These are phyloP conservation scores for Miltochrista miniata DNA, from an alignment of 2,888 invertebrate species.

Conservation along the genomic window DNA sequence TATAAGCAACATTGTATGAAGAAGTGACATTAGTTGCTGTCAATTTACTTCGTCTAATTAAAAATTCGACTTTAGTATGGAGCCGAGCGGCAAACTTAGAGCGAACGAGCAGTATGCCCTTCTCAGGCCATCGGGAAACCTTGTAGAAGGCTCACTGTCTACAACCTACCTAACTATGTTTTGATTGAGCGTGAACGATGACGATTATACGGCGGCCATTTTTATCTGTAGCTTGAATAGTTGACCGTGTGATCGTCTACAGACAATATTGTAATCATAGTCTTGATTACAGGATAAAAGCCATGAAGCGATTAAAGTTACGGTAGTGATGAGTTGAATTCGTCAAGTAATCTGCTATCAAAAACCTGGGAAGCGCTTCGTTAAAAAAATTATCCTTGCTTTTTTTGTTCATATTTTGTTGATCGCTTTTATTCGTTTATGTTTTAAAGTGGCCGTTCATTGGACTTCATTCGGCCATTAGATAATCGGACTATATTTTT, in stretches of 20 bases:
- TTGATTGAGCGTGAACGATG: constrained; percentile 47
- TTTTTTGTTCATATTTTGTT: too few relatives aligned
- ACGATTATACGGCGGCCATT: constrained; percentile 33
- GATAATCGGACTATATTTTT: too few relatives aligned
- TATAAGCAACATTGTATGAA: too few relatives aligned
- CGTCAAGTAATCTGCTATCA: constrained; percentile 12
- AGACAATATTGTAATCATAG: constrained; percentile 18
- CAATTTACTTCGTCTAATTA: too few relatives aligned
- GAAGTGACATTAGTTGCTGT: too few relatives aligned
- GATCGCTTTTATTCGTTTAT: too few relatives aligned
- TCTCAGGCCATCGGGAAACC: constrained; percentile 31
- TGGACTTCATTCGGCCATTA: too few relatives aligned
- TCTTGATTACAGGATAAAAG: constrained; percentile 18
- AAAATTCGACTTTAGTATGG: too few relatives aligned
- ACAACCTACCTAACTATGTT: constrained; percentile 36
- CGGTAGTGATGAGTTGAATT: constrained; percentile 25
- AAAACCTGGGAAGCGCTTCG: too few relatives aligned
- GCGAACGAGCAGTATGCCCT: constrained; percentile 44
- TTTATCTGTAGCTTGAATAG: constrained; percentile 25
- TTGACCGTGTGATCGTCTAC: constrained; percentile 20
- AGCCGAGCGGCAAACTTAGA: too few relatives aligned
- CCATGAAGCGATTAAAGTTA: constrained; percentile 23
- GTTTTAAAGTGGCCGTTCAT: too few relatives aligned
- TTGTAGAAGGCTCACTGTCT: constrained; percentile 27
- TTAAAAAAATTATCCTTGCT: too few relatives aligned